Evolutionary conservation across 2,888 invertebrate species (phyloP), one percentile per base, ranked within the genome.

Genomic region (Papilio gigon): DNA sequence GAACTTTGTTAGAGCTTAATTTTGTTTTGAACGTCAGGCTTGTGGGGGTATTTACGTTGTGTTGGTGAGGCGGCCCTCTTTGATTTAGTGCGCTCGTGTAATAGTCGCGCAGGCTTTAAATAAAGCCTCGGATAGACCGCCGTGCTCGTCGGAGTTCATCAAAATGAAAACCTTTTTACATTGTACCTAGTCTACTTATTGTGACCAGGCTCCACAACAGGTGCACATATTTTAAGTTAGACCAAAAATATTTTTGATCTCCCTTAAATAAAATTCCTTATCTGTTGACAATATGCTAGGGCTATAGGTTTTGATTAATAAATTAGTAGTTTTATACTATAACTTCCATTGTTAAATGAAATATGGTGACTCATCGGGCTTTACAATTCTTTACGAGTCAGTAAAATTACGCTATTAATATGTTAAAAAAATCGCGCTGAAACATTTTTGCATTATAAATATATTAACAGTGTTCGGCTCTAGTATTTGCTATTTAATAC

Each of bases 1-100:
- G 27, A 53, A 53, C 53, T 56, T 30, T 56, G 53, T 56, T 56
- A 30, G 30, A 56, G 30, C 53, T 56, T 56, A 30, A 56, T 56
- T 56, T 56, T 56, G 53, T 56, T 30, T 30, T 30, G 53, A 30
- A 27, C 53, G 14, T 30, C 53, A 53, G 2, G 25, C 25, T 50
- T 50, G 27, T 53, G 8, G 30, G 30, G 53, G n/a, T 53, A 53
- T 53, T 30, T 30, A 30, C n/a, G 30, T 8, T n/a, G n/a, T 30
- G 30, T 17, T 42, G 8, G 20, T 17, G 8, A 9, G 27, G 8
- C n/a, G 4, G 1, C 9, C n/a, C 30, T n/a, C 17, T 56, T 56
- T 30, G 53, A 56, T 56, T 30, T 56, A 56, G n/a, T 56, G 9
- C 17, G 50, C 50, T 50, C 50, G 50, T 50, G 25, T 50, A 50